Conservation (phyloP, 1,140 invertebrate genomes). For the Portunus trituberculatus region DNA sequence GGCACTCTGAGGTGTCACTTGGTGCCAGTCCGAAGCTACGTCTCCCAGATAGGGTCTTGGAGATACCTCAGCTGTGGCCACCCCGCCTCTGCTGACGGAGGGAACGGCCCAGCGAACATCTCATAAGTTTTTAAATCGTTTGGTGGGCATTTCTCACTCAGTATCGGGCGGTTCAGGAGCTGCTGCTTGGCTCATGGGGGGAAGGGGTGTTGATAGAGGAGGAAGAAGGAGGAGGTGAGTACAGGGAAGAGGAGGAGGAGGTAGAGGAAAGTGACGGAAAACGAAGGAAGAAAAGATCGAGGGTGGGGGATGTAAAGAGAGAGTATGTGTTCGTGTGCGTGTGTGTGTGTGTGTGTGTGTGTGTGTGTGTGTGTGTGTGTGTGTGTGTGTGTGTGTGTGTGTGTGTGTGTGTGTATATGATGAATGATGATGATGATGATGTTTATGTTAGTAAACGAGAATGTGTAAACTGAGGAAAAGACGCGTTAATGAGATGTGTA, state of each 20-base stretch:
- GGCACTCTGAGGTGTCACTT: slow-evolving; percentile 41
- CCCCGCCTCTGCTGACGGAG: slow-evolving; percentile 28
- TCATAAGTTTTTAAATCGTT: slow-evolving; percentile 39
- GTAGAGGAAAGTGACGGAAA: not conserved
- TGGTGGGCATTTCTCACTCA: slow-evolving; percentile 45
- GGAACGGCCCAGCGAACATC: not conserved
- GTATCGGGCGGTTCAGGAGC: slow-evolving; percentile 14
- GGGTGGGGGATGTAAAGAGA: not conserved
- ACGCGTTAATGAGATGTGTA: not conserved
- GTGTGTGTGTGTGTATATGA: not conserved
- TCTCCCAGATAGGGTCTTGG: slow-evolving; percentile 37
- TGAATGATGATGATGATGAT: not conserved
- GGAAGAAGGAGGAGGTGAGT: not conserved
- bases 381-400: not conserved
- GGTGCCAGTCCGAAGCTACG: slow-evolving; percentile 2
- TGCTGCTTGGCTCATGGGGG: not conserved
- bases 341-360: slow-evolving; percentile 7
- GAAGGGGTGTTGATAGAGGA: not conserved
- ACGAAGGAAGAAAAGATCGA: not conserved
- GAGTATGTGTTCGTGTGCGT: too few relatives aligned
- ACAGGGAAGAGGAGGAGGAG: not conserved
- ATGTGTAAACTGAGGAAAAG: not conserved
- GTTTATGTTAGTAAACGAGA: too few relatives aligned
- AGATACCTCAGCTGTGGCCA: not conserved
- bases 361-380: not conserved